phyloP scores from a whole-genome alignment of 2,113 vertebrate genomes.

The Pedetes capensis region DNA sequence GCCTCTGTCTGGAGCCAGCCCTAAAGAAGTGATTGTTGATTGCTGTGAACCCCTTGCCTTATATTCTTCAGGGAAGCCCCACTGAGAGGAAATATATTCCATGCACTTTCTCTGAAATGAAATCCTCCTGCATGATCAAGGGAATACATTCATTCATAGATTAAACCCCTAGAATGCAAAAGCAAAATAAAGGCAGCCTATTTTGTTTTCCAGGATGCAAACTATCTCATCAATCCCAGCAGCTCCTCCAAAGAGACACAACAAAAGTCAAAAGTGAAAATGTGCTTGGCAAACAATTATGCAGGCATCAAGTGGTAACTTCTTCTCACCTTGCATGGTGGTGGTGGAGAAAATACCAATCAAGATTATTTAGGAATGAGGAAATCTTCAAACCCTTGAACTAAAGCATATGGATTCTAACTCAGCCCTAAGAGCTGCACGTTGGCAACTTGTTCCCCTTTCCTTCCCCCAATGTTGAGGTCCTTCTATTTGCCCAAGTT shows the following conservation, averaged over 20 bases:
- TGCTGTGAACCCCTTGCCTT: neutral
- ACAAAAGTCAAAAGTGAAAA: conserved; percentile 19
- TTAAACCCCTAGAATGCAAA: conserved; percentile 36
- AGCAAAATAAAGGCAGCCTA: conserved; percentile 27
- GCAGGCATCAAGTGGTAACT: neutral
- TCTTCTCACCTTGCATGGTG: neutral
- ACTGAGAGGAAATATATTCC: neutral
- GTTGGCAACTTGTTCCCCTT: neutral
- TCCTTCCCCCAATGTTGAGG: neutral
- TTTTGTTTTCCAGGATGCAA: conserved; percentile 17
- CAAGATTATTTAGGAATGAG: neutral
- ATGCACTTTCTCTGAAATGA: conserved; percentile 40
- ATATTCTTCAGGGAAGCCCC: neutral
- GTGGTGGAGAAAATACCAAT: neutral
- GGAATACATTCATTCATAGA: conserved; percentile 29
- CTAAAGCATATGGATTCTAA: neutral
- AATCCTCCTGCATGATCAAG: conserved; percentile 14
- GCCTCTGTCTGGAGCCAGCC: neutral
- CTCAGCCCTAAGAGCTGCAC: neutral
- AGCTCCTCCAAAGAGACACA: conserved; percentile 22
- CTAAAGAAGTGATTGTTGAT: neutral
- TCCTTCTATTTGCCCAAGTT: neutral
- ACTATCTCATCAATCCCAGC: neutral
- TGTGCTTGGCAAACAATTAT: neutral
- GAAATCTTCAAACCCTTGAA: conserved; percentile 1